phyloP scores from a whole-genome alignment of 2,113 vertebrate species.

The Hippoglossus stenolepis region DNA sequence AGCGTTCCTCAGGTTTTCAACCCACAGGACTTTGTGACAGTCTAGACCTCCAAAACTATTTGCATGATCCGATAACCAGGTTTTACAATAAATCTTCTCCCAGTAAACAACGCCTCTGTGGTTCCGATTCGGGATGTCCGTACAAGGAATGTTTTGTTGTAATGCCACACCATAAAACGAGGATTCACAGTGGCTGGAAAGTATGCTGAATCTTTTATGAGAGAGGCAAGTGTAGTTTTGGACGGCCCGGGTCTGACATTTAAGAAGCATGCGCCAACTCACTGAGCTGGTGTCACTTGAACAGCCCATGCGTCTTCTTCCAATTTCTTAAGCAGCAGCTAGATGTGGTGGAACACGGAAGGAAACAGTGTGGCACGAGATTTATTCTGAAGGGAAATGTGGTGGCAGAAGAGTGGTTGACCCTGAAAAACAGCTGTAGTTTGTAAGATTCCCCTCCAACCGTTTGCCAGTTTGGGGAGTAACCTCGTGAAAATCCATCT shows the following conservation, averaged over 20 bases:
- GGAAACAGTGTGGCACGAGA: neutral
- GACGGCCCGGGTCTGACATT: conserved; percentile 10
- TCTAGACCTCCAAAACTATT: conserved; percentile 22
- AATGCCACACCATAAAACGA: conserved; percentile 42
- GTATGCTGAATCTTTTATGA: conserved; percentile 52
- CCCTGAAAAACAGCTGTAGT: conserved; percentile 9
- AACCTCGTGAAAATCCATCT: conserved; percentile 5
- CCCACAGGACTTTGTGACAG: conserved; percentile 24
- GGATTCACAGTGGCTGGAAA: conserved; percentile 61
- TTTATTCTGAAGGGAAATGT: neutral
- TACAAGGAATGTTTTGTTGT: conserved; percentile 68
- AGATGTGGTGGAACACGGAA: neutral
- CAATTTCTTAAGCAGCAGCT: neutral
- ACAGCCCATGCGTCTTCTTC: neutral
- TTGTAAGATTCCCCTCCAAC: neutral
- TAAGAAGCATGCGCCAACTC: conserved; percentile 32
- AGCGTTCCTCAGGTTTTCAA: conserved; percentile 30
- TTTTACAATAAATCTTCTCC: conserved; percentile 12
- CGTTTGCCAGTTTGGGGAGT: neutral
- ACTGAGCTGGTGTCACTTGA: conserved; percentile 27
- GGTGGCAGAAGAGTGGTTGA: neutral
- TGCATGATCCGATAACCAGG: conserved; percentile 32
- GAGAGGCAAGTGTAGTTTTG: conserved; percentile 43
- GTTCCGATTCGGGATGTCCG: conserved; percentile 42
- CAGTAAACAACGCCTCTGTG: conserved; percentile 63